A percentile compares a stretch with the other conserved stretches of the same genome.
phyloP scores from a whole-genome alignment of 1,140 invertebrate genomes.

The Nephotettix cincticeps region DNA sequence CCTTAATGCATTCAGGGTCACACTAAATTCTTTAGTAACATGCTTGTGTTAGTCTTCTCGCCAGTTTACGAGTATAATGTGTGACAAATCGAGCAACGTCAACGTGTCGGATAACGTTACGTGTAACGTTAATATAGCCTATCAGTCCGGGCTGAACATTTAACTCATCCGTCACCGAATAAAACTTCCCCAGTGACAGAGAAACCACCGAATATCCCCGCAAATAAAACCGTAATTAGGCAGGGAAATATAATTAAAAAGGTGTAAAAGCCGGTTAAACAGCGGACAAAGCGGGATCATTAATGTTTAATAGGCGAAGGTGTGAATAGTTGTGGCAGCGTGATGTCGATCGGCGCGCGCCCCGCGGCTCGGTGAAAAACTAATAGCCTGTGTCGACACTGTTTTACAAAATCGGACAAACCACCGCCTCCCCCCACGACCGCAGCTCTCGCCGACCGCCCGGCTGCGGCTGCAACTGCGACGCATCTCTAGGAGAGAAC shows the following conservation, averaged over 20 bases:
- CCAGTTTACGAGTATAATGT: too few relatives aligned
- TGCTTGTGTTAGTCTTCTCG: too few relatives aligned
- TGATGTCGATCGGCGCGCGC: not conserved
- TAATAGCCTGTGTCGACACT: not conserved
- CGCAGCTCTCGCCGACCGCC: not conserved
- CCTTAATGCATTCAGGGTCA: too few relatives aligned
- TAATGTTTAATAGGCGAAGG: constrained; percentile 12
- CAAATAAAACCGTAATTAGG: not conserved
- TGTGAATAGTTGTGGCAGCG: constrained; percentile 1
- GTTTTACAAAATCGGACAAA: not conserved
- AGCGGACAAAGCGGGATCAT: not conserved
- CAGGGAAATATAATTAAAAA: constrained; percentile 12
- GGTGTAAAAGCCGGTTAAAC: constrained; percentile 12
- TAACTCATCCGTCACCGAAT: too few relatives aligned
- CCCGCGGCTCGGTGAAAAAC: not conserved
- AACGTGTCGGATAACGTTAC: too few relatives aligned
- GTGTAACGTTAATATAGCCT: too few relatives aligned
- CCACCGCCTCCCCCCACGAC: not conserved
- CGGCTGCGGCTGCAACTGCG: not conserved
- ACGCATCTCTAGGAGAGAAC: too few relatives aligned
- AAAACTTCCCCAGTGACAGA: too few relatives aligned
- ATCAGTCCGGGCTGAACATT: too few relatives aligned
- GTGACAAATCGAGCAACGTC: too few relatives aligned
- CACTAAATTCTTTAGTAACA: too few relatives aligned
- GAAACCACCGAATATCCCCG: not conserved